A percentile compares a stretch with the other conserved stretches of the same genome.
Evolutionary conservation across 2,888 invertebrate genomes (phyloP).

Genomic region (Branchipolynoe longqiensis): DNA sequence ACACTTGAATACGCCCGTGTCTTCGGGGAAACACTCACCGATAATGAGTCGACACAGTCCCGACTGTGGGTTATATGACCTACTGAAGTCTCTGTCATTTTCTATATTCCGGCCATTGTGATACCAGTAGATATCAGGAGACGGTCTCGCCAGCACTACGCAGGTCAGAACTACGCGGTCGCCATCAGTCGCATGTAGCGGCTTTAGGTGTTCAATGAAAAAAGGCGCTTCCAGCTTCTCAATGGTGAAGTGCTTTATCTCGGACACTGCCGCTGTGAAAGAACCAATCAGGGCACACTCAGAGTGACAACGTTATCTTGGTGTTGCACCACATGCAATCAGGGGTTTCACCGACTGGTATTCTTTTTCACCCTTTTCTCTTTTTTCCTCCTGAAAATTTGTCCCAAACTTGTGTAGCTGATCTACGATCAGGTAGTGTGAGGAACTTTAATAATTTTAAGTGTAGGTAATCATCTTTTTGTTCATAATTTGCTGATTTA

Average conservation of each 20-base stretch:
- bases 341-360: not conserved
- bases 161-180: conserved; percentile 76
- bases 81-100: conserved; percentile 78
- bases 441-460: no score
- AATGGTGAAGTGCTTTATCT: conserved; percentile 49
- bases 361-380: not conserved
- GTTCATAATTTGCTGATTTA: no score
- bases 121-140: conserved; percentile 79
- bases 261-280: conserved; percentile 48
- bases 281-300: conserved; percentile 42
- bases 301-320: not conserved
- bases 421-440: no score
- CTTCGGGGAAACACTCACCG: conserved; percentile 81
- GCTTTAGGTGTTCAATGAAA: conserved; percentile 73
- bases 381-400: not conserved
- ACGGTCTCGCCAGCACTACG: conserved; percentile 77
- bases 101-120: conserved; percentile 80
- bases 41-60: conserved; percentile 78
- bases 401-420: no score
- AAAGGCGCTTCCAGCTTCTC: conserved; percentile 71
- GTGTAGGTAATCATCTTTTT: no score
- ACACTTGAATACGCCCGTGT: conserved; percentile 86
- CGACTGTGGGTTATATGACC: conserved; percentile 77
- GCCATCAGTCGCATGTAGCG: conserved; percentile 74
- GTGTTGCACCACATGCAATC: conserved; percentile 48